Evolutionary conservation across 2,888 invertebrate genomes (phyloP).

Genomic region (Apotomis betuletana): DNA sequence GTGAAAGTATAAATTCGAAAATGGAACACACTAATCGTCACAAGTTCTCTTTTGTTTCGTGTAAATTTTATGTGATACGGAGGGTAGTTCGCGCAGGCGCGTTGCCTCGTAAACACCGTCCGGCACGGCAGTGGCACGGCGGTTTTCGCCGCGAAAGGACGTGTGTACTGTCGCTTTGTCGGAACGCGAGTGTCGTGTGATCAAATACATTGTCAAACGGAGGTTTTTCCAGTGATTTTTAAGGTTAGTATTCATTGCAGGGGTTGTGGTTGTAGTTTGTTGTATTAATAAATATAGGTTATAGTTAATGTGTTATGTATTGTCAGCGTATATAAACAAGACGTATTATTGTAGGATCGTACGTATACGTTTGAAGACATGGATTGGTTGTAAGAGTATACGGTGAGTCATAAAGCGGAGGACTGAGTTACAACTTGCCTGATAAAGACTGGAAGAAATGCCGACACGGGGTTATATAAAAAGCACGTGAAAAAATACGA

Average conservation of each 20-base stretch:
- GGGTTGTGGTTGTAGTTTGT: background rate
- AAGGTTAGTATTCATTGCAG: constrained; percentile 51
- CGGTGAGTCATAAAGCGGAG: constrained; percentile 10
- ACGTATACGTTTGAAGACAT: background rate
- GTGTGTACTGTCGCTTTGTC: constrained; percentile 47
- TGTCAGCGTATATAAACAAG: background rate
- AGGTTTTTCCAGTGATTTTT: constrained; percentile 55
- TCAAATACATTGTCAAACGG: constrained; percentile 54
- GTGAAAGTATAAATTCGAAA: background rate
- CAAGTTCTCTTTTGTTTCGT: background rate
- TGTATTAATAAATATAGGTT: background rate
- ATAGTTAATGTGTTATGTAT: background rate
- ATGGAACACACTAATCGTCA: background rate
- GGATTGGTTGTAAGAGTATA: background rate
- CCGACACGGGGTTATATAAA: too few relatives aligned
- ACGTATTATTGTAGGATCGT: background rate
- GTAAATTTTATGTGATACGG: constrained; percentile 37
- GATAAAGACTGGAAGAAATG: too few relatives aligned
- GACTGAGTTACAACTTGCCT: too few relatives aligned
- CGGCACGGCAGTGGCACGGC: constrained; percentile 64
- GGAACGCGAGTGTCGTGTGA: constrained; percentile 62
- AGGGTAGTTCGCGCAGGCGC: constrained; percentile 73
- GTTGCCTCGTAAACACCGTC: constrained; percentile 67
- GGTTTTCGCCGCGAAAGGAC: constrained; percentile 56
- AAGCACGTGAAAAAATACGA: too few relatives aligned